Base-by-base conservation (phyloP, 2,113 vertebrate genomes). In the Alouatta palliata region DNA sequence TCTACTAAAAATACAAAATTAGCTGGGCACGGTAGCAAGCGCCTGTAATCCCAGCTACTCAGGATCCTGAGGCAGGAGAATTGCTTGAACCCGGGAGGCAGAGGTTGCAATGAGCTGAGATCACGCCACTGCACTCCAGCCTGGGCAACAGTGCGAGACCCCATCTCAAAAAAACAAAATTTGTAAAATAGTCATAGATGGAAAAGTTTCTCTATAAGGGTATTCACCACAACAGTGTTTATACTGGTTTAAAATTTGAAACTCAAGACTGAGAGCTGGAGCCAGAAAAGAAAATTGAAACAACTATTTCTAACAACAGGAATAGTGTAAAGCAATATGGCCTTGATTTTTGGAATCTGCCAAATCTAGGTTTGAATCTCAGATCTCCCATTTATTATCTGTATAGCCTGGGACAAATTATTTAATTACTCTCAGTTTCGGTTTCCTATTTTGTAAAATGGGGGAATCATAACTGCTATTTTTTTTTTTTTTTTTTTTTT, bases 401-500 rank as follows among this genome's bases (percentile, higher is more conserved):
- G 19, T 81, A n/a, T 89, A 40, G 83, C 45, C 58, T 93, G 40
- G 45, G 40, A 79, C 8, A 87, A 83, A 20, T 77, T 94, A 84
- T 70, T 94, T 90, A 89, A 94, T 61, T 10, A 27, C 37, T 83
- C 52, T 80, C 64, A 95, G n/a, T 54, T 25, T 96, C 32, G 8
- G 49, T 86, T 94, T 97, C 27, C 71, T 90, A 21, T 66, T 94
- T 76, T 52, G 19, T 47, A 96, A 94, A 92, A 70, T 91, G 47
- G 20, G 12, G 8, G 86, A 80, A 52, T 80, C 77, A 6, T 64
- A 64, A 64, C 27, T 64, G 27, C 14, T 68, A 25, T 68, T 68
- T 19, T n/a, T 16, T 30, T 64, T 27, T 27, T 58, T 27, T 61
- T 27, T 61, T 61, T 64, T 61, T 61, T 64, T 25, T 58, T 58